phyloP scores from a whole-genome alignment of 2,797 vertebrate genomes.

The Falco concolor region DNA sequence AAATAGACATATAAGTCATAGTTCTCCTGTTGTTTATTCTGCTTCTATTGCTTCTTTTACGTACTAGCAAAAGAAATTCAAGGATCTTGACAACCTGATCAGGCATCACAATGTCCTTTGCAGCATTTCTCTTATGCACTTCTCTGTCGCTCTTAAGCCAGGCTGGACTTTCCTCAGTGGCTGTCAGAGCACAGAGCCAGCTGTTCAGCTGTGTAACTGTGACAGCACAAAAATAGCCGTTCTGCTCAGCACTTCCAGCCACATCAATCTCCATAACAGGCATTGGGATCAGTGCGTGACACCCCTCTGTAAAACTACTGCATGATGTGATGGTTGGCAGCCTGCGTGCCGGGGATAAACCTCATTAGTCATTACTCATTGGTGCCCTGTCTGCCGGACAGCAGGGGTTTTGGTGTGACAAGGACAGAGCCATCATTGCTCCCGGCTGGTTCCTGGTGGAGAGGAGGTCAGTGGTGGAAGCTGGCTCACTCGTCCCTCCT shows the following conservation, averaged over 20 bases:
- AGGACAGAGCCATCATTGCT: background rate
- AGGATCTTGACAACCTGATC: background rate
- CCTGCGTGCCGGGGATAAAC: background rate
- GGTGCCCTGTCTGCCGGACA: background rate
- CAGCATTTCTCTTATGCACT: background rate
- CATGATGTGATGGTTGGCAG: background rate
- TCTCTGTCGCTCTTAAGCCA: background rate
- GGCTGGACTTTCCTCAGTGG: background rate
- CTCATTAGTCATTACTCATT: background rate
- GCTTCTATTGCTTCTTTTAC: background rate
- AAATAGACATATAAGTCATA: background rate
- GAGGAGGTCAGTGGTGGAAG: background rate
- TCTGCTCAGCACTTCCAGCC: background rate
- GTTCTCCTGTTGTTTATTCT: background rate
- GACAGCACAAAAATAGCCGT: background rate
- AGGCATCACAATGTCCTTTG: background rate
- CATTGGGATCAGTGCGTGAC: background rate
- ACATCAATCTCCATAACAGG: slow-evolving; percentile 7
- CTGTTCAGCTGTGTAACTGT: background rate
- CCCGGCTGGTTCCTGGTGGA: background rate
- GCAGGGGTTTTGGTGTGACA: background rate
- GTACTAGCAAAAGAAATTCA: background rate
- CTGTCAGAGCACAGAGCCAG: background rate
- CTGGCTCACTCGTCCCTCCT: background rate
- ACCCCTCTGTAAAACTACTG: background rate